These are phyloP conservation scores for Chloebia gouldiae DNA, from an alignment of 2,113 vertebrate species.

Conservation along the genomic window DNA sequence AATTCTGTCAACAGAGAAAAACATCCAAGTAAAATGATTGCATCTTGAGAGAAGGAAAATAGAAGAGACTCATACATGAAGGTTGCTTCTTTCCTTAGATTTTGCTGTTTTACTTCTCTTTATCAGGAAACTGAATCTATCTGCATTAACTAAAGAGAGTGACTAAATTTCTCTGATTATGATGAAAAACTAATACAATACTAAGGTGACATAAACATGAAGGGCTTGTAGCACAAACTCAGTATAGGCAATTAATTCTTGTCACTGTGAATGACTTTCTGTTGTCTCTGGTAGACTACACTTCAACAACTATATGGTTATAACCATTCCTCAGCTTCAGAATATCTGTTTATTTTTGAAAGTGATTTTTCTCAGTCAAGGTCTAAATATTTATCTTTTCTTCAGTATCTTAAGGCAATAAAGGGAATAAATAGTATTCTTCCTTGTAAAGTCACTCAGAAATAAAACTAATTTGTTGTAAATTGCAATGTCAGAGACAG, in stretches of 20 bases:
- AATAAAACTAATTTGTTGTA: constrained; percentile 26
- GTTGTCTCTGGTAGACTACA: background rate
- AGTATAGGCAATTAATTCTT: background rate
- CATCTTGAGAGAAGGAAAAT: background rate
- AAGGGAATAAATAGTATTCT: background rate
- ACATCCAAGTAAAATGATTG: background rate
- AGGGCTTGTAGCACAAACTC: background rate
- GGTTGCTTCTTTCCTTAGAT: background rate
- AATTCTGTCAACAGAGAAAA: background rate
- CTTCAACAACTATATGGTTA: background rate
- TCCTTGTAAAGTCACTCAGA: background rate
- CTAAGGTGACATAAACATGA: background rate
- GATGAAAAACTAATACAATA: background rate
- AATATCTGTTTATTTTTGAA: background rate
- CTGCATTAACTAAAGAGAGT: background rate
- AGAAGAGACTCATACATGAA: background rate
- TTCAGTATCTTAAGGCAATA: background rate
- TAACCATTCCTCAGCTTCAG: background rate
- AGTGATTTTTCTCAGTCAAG: background rate
- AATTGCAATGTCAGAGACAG: background rate
- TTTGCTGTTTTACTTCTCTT: background rate
- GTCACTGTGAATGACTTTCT: background rate
- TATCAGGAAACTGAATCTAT: background rate
- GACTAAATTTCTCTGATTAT: background rate
- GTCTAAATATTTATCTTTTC: background rate